Evolutionary conservation across 2,113 vertebrate genomes (phyloP).

Genomic region (Pogona vitticeps): DNA sequence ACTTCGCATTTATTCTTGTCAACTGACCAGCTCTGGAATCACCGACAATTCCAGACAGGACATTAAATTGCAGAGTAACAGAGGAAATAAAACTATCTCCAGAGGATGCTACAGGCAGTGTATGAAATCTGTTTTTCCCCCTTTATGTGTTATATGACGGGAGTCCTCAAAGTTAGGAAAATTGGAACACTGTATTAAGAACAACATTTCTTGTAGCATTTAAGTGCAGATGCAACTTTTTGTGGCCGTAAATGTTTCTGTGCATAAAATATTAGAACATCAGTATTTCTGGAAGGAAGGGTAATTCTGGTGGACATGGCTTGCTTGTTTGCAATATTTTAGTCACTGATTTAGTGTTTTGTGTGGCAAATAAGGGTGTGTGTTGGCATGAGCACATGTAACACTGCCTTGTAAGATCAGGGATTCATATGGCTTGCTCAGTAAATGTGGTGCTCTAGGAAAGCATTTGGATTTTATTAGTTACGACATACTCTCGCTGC

Average conservation of each 20-base stretch:
- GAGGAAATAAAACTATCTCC: not conserved
- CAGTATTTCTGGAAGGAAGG: not conserved
- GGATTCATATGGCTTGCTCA: rapidly evolving
- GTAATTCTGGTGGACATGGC: not conserved
- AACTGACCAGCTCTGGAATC: not conserved
- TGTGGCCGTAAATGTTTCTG: not conserved
- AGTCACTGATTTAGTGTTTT: rapidly evolving
- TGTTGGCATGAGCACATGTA: not conserved
- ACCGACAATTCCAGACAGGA: not conserved
- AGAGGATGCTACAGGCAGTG: not conserved
- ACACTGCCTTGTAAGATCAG: not conserved
- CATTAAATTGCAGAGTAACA: not conserved
- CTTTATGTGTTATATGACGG: not conserved
- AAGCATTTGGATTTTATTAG: not conserved
- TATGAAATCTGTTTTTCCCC: not conserved
- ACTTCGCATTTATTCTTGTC: not conserved
- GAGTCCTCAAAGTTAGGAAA: not conserved
- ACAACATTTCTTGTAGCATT: not conserved
- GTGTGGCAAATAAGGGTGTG: too few relatives aligned
- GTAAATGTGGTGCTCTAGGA: not conserved
- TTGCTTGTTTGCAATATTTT: not conserved
- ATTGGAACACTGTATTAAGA: not conserved
- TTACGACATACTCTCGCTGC: too few relatives aligned
- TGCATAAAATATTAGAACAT: not conserved
- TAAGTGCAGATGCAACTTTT: not conserved